Evolutionary conservation across 2,888 invertebrate genomes (phyloP).

Genomic region (Lasioglossum calceatum): DNA sequence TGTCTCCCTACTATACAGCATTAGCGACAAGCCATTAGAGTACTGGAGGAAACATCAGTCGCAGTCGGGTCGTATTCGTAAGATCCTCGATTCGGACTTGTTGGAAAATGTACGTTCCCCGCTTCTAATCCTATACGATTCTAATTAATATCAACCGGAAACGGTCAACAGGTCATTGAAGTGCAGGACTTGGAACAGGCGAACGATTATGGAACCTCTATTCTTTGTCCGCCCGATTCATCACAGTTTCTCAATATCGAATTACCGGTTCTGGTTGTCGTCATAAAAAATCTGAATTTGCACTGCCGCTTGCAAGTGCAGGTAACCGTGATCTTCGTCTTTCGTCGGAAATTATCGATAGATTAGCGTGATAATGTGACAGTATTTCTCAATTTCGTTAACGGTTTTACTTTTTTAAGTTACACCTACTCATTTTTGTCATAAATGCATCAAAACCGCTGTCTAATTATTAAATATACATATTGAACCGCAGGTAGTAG

Average conservation of each 20-base stretch:
- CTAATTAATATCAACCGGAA: conserved; percentile 2
- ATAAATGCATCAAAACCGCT: too few species aligned
- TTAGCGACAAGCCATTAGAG: conserved; percentile 93
- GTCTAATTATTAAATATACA: too few species aligned
- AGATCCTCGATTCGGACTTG: conserved; percentile 72
- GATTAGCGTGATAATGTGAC: too few species aligned
- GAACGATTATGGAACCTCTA: conserved; percentile 96
- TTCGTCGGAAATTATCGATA: background rate
- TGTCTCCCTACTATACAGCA: conserved; percentile 92
- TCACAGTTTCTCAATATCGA: conserved; percentile 96
- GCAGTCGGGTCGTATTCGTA: conserved; percentile 69
- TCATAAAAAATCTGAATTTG: conserved; percentile 97
- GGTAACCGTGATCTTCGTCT: conserved; percentile 85
- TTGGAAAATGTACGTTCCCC: conserved; percentile 72
- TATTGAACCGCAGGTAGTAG: conserved; percentile 67
- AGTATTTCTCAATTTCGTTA: too few species aligned
- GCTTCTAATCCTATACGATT: background rate
- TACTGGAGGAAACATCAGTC: conserved; percentile 91
- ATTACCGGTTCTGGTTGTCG: conserved; percentile 96
- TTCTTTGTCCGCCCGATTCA: conserved; percentile 96
- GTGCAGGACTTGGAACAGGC: conserved; percentile 95
- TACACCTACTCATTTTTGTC: too few species aligned
- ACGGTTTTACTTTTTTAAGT: too few species aligned
- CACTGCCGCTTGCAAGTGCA: conserved; percentile 98
- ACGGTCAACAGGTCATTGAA: conserved; percentile 90